A percentile compares a stretch with the other conserved stretches of the same genome.
phyloP scores from a whole-genome alignment of 2,113 vertebrate species.

The Litocranius walleri region DNA sequence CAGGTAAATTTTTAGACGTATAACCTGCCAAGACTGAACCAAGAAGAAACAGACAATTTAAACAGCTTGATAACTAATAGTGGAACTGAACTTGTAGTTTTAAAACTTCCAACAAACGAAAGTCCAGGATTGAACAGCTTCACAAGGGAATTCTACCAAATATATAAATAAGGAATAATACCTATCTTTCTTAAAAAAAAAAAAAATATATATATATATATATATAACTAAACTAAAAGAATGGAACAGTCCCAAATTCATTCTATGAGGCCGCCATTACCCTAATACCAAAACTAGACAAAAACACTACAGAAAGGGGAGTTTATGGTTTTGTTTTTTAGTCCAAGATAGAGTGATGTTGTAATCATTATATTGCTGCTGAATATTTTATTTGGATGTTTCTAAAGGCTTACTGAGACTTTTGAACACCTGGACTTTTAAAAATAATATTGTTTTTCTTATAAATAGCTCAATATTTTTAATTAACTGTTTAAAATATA shows the following conservation, averaged over 20 bases:
- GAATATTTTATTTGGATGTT: conserved; percentile 19
- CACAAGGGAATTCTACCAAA: background rate
- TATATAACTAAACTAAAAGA: background rate
- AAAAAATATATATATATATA: too few relatives aligned
- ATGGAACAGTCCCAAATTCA: background rate
- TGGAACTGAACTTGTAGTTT: background rate
- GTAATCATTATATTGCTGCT: background rate
- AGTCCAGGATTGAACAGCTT: background rate
- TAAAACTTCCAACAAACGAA: background rate
- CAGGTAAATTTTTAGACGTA: background rate
- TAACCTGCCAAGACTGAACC: background rate
- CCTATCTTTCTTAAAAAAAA: background rate
- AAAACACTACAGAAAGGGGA: background rate
- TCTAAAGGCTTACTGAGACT: background rate
- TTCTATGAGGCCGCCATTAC: background rate
- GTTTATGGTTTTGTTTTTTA: background rate
- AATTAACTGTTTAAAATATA: conserved; percentile 22
- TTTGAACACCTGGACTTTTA: conserved; percentile 24
- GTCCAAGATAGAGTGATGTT: background rate
- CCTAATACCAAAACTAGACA: background rate
- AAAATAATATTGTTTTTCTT: background rate
- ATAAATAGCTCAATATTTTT: conserved; percentile 5
- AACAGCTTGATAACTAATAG: background rate
- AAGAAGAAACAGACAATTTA: background rate
- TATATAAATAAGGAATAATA: background rate